Conservation (phyloP, 2,888 invertebrate species). For the Schizotus pectinicornis region DNA sequence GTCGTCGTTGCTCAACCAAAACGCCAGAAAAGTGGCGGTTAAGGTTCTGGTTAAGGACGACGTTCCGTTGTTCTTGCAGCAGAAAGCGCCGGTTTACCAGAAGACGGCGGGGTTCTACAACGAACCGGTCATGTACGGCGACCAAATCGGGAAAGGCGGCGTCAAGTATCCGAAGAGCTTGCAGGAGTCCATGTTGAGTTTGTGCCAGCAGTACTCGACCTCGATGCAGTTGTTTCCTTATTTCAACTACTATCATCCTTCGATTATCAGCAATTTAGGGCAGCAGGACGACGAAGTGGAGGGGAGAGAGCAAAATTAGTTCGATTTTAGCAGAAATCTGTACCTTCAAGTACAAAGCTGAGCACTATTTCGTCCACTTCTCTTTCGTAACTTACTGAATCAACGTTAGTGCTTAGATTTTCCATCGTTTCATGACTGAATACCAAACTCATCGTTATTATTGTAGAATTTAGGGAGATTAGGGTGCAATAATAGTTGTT, state of each 20-base stretch:
- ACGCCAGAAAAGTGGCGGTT: slow-evolving; percentile 86
- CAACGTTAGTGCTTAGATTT: slow-evolving; percentile 15
- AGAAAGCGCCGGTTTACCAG: slow-evolving; percentile 43
- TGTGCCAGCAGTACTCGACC: slow-evolving; percentile 57
- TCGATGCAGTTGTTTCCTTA: slow-evolving; percentile 57
- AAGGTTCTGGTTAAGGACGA: slow-evolving; percentile 90
- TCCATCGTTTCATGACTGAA: slow-evolving; percentile 21
- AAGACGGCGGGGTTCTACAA: slow-evolving; percentile 43
- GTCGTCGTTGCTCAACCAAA: slow-evolving; percentile 66
- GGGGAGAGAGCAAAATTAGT: slow-evolving; percentile 41
- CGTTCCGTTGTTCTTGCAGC: slow-evolving; percentile 63
- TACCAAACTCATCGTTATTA: slow-evolving; percentile 4
- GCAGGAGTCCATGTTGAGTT: slow-evolving; percentile 57
- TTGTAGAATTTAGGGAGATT: slow-evolving; percentile 9
- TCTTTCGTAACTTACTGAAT: neutral
- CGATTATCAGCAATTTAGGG: slow-evolving; percentile 43
- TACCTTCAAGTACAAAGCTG: slow-evolving; percentile 3
- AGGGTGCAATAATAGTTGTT: slow-evolving; percentile 24
- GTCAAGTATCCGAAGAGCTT: slow-evolving; percentile 55
- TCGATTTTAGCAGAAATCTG: slow-evolving; percentile 23
- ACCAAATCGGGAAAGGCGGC: slow-evolving; percentile 50
- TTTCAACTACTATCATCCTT: slow-evolving; percentile 58
- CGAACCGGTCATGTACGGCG: slow-evolving; percentile 54
- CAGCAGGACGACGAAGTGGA: slow-evolving; percentile 49
- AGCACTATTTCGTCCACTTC: no score